Evolutionary conservation across 2,888 invertebrate genomes (phyloP).

Genomic region (Xanthorhoe spadicearia): DNA sequence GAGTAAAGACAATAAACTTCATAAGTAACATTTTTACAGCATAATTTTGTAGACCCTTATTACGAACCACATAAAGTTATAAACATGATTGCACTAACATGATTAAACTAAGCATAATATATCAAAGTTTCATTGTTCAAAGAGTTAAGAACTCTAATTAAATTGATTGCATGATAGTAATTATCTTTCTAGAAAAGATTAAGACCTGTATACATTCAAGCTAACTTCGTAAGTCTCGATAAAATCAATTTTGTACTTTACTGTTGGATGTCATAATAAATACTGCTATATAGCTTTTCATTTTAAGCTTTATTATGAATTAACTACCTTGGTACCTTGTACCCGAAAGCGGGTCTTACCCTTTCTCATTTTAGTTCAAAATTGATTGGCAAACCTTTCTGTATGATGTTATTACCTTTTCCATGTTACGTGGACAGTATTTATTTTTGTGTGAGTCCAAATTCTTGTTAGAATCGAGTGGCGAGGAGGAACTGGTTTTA

Average conservation of each 20-base stretch:
- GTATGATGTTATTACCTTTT: slow-evolving; percentile 73
- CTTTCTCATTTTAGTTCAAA: slow-evolving; percentile 60
- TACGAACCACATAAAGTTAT: no score
- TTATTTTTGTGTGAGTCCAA: slow-evolving; percentile 81
- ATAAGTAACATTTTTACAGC: not conserved
- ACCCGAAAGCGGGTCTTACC: slow-evolving; percentile 67
- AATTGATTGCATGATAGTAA: slow-evolving; percentile 63
- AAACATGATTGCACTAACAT: no score
- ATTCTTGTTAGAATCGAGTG: slow-evolving; percentile 81
- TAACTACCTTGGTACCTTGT: slow-evolving; percentile 57
- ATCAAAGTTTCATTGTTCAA: not conserved
- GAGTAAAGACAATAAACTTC: no score
- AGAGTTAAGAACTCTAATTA: not conserved
- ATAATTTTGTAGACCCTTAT: not conserved
- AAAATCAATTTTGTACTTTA: slow-evolving; percentile 82
- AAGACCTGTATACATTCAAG: slow-evolving; percentile 64
- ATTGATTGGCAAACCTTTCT: slow-evolving; percentile 62
- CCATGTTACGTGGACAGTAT: slow-evolving; percentile 81
- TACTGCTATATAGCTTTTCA: slow-evolving; percentile 74
- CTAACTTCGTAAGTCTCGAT: slow-evolving; percentile 68
- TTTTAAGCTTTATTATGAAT: slow-evolving; percentile 65
- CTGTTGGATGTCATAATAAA: slow-evolving; percentile 81
- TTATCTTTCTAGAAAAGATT: slow-evolving; percentile 56
- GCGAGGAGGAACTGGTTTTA: slow-evolving; percentile 75
- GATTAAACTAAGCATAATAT: not conserved